A percentile compares a stretch with the other conserved stretches of the same genome.
Evolutionary conservation across 2,113 vertebrate species (phyloP).

Genomic region (Gallinago media): DNA sequence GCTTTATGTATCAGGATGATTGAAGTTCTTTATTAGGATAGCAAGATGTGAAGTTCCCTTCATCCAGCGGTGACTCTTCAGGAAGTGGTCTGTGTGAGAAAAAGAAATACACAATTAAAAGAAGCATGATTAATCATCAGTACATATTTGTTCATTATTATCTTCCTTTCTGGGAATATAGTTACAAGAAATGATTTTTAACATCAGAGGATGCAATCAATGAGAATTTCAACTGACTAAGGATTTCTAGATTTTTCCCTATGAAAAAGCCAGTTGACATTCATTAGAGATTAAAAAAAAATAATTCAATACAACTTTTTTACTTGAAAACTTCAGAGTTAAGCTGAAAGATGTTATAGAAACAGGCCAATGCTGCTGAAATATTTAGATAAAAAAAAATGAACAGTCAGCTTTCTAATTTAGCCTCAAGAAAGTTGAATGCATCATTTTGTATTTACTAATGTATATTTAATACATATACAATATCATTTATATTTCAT

Average conservation of each 20-base stretch:
- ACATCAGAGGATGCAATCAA: slow-evolving; percentile 51
- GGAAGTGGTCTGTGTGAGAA: not conserved
- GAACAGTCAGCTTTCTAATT: not conserved
- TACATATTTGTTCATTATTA: not conserved
- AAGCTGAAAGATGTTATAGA: not conserved
- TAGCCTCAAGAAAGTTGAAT: not conserved
- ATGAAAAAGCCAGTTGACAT: slow-evolving; percentile 27
- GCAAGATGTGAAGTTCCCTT: not conserved
- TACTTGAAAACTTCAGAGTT: not conserved
- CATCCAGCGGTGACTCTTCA: not conserved
- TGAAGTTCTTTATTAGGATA: not conserved
- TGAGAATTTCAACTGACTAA: slow-evolving; percentile 55
- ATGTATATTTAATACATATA: not conserved
- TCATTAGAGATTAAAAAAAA: slow-evolving; percentile 8
- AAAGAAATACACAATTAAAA: not conserved
- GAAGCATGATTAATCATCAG: not conserved
- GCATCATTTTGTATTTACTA: not conserved
- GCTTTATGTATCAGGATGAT: not conserved
- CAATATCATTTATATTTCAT: not conserved
- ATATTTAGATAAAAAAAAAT: not conserved
- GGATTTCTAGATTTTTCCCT: slow-evolving; percentile 45
- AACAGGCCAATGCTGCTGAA: slow-evolving; percentile 4
- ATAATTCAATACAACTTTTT: not conserved
- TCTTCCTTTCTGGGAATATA: slow-evolving; percentile 5
- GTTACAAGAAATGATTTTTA: slow-evolving; percentile 37